Percentiles rank a stretch among this genome's conserved stretches.
Conservation (phyloP, 1,140 invertebrate species). For the Ectropis grisescens region DNA sequence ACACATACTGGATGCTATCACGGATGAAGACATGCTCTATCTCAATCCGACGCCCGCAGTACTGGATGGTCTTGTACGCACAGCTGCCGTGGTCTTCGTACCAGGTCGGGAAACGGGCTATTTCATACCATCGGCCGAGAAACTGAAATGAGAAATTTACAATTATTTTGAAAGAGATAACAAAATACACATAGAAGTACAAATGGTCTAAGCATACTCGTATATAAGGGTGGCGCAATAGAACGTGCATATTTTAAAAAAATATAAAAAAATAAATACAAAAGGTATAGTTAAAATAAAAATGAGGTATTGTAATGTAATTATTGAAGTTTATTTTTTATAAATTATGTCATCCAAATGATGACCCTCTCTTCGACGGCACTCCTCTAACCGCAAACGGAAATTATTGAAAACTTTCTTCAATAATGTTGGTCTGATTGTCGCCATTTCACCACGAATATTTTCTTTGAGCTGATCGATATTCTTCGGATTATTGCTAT, state of each 20-base stretch:
- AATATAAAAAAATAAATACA: not conserved
- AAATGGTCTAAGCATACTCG: no score
- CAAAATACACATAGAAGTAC: no score
- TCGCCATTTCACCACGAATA: no score
- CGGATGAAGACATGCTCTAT: slow-evolving; percentile 38
- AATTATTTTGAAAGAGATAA: no score
- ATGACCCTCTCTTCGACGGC: slow-evolving; percentile 5
- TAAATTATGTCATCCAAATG: slow-evolving; percentile 9
- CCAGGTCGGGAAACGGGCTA: slow-evolving; percentile 43
- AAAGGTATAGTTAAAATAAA: slow-evolving; percentile 3
- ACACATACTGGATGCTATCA: slow-evolving; percentile 29
- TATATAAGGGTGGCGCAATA: no score
- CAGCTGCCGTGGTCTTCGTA: slow-evolving; percentile 38
- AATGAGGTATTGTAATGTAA: not conserved
- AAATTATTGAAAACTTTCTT: slow-evolving; percentile 3
- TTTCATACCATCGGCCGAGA: slow-evolving; percentile 49
- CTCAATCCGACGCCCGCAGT: slow-evolving; percentile 32
- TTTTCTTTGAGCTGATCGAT: no score
- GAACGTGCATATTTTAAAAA: no score
- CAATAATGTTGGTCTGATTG: no score
- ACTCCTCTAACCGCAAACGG: slow-evolving; percentile 6
- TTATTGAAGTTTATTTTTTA: slow-evolving; percentile 6
- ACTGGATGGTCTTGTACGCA: slow-evolving; percentile 33
- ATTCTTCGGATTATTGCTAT: no score
- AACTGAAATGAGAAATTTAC: slow-evolving; percentile 42